A percentile compares a stretch with the other conserved stretches of the same genome.
Conservation (phyloP, 2,797 vertebrate genomes). For the Galago senegalensis region DNA sequence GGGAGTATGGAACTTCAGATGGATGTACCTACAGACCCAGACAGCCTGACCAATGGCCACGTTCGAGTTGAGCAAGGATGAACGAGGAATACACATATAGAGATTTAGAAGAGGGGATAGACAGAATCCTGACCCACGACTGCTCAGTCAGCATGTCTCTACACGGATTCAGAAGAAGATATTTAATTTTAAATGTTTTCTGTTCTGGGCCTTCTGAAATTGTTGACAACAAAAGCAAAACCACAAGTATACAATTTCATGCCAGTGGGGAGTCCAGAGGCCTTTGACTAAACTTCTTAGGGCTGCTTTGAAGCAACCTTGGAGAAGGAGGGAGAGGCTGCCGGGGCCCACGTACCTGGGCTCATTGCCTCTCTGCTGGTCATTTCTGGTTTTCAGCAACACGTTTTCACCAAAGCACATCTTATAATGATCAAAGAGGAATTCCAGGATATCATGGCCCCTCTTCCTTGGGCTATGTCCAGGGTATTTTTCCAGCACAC, state of each 20-base stretch:
- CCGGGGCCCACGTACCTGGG: neutral
- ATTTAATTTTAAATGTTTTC: neutral
- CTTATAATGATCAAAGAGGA: conserved; percentile 40
- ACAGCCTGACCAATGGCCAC: neutral
- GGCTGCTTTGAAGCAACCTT: neutral
- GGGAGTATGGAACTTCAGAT: neutral
- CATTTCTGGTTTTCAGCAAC: conserved; percentile 59
- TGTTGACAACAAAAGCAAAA: conserved; percentile 40
- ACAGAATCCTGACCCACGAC: neutral
- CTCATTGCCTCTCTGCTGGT: neutral
- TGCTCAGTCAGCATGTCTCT: neutral
- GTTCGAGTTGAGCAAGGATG: neutral
- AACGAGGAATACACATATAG: neutral
- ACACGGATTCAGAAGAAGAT: neutral
- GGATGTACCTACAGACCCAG: neutral
- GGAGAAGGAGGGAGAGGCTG: neutral
- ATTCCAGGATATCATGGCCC: neutral
- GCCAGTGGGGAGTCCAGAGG: neutral
- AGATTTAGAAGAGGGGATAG: neutral
- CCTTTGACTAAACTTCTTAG: neutral
- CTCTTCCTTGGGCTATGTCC: conserved; percentile 37
- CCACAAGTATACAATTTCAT: neutral
- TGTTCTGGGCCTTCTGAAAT: neutral
- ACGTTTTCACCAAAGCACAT: neutral
- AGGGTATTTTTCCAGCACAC: neutral